Conservation (phyloP, 1,140 invertebrate genomes). For the Phymorhynchus buccinoides region DNA sequence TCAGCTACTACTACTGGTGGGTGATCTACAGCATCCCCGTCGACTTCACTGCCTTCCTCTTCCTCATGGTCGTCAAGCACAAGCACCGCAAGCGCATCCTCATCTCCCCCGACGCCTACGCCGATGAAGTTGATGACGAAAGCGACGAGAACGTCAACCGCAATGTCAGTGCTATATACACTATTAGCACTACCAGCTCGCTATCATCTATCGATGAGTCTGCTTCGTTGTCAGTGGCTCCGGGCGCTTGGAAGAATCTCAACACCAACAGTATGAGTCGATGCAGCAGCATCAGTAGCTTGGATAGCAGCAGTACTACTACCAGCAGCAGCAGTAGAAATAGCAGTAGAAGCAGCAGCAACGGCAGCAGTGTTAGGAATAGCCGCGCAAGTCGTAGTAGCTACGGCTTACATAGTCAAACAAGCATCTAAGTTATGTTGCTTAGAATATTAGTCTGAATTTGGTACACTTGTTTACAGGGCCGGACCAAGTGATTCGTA, state of each 20-base stretch:
- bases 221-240: not conserved
- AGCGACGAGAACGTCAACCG: not conserved
- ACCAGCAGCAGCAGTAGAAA: not conserved
- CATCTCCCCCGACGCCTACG: conserved; percentile 4
- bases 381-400: not conserved
- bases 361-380: not conserved
- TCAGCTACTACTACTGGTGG: not conserved
- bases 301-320: not conserved
- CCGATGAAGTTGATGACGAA: not conserved
- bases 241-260: not conserved
- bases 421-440: not conserved
- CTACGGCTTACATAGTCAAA: not conserved
- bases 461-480: too few species aligned
- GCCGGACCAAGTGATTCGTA: too few species aligned
- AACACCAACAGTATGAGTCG: not conserved
- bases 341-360: not conserved
- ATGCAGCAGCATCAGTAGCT: not conserved
- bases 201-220: not conserved
- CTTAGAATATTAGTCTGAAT: too few species aligned
- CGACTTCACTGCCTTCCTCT: conserved; percentile 15
- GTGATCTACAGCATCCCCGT: not conserved
- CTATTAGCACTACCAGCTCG: not conserved
- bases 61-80: conserved; percentile 29
- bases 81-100: conserved; percentile 26
- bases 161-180: not conserved